phyloP scores from a whole-genome alignment of 2,113 vertebrate species.

The Sebastes fasciatus region DNA sequence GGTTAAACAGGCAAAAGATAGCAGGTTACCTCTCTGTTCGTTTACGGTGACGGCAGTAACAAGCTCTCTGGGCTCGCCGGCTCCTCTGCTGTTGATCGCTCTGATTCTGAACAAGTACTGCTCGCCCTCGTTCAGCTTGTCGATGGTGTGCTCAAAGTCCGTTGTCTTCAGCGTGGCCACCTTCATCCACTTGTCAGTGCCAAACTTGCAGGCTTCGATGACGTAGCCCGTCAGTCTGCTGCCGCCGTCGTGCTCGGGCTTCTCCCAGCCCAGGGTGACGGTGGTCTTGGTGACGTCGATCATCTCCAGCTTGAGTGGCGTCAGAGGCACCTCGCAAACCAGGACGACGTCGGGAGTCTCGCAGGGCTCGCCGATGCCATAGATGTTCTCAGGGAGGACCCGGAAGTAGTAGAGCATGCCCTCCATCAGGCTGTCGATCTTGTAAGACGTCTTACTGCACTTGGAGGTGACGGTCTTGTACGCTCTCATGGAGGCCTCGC shows the following conservation, averaged over 20 bases:
- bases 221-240: constrained; percentile 94
- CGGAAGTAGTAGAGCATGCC: constrained; percentile 97
- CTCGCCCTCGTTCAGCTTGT: constrained; percentile 95
- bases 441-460: constrained; percentile 95
- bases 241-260: constrained; percentile 96
- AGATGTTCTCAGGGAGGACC: constrained; percentile 97
- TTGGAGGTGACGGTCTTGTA: constrained; percentile 97
- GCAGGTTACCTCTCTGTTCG: constrained; percentile 91
- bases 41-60: constrained; percentile 92
- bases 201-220: constrained; percentile 94
- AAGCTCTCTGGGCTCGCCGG: constrained; percentile 93
- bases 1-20: not conserved
- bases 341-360: constrained; percentile 92
- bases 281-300: constrained; percentile 93
- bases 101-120: constrained; percentile 95
- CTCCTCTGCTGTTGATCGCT: constrained; percentile 94
- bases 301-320: constrained; percentile 93
- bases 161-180: constrained; percentile 93
- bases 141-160: constrained; percentile 91
- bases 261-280: constrained; percentile 95
- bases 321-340: constrained; percentile 93
- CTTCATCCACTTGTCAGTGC: constrained; percentile 97
- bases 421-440: constrained; percentile 92
- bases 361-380: constrained; percentile 93
- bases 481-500: constrained; percentile 98